Base-by-base conservation (phyloP, 2,888 invertebrate genomes). In the Dorcus hopei region DNA sequence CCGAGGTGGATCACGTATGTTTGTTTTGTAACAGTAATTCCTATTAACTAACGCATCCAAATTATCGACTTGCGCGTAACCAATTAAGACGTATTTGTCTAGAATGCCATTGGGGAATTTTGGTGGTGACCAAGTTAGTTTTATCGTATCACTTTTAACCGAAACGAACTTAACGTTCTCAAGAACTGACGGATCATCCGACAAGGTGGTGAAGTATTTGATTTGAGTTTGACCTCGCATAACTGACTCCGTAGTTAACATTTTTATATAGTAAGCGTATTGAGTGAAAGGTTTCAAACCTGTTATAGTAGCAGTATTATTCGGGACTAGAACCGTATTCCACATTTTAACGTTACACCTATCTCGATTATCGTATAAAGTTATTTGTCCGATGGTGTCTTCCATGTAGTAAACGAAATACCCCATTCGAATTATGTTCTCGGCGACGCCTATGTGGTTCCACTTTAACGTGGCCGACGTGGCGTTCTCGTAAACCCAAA, bases 241-340 rank as follows among this genome's bases (percentile, higher is more conserved):
- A 4, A 79, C 73, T 0, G 88, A 87, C 4, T 62, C 62, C 4
- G 65, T 67, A 0, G 61, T 62, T 54, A 73, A 73, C 7, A 64
- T 68, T 71, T 88, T 86, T 9, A 94, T 83, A 71, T 90, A 89
- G 57, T 85, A 85, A 0, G 87, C 89, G 74, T 95, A 95, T 48
- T 81, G 81, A 0, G 89, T 89, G 73, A 82, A 85, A 0, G 89
- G 87, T 59, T 83, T 79, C 14, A 93, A 77, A 48, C 81, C 76
- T 0, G 76, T 70, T 19, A 85, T 69, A 26, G 67, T 53, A 3
- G 64, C 58, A 7, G 62, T 63, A 49, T 69, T 72, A n/a, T 67
- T 70, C 11, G 64, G 56, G 19, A 72, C 63, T 50, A 70, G 68
- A 41, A 69, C 57, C 51, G 70, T 72, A 49, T 68, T 61, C 77